Conservation (phyloP, 2,797 vertebrate species). For the Acanthiza pusilla region DNA sequence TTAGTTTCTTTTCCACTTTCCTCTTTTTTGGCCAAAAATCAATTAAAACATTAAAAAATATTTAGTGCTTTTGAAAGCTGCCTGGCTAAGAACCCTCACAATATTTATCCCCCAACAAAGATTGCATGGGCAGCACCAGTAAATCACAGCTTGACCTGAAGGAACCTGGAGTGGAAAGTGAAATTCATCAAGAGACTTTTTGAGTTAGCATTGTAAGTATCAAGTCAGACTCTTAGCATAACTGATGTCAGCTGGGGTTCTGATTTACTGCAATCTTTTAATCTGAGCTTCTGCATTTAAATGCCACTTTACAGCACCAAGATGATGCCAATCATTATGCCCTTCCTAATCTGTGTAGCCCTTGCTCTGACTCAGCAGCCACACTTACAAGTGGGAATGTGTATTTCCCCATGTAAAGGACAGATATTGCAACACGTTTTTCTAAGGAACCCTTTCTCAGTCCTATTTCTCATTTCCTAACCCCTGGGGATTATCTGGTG, state of each 20-base stretch:
- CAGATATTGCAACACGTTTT: neutral
- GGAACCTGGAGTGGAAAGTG: neutral
- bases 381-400: neutral
- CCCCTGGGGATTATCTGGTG: neutral
- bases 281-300: neutral
- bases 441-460: neutral
- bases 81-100: neutral
- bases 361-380: neutral
- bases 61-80: neutral
- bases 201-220: neutral
- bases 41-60: neutral
- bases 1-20: neutral
- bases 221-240: neutral
- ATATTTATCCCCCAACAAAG: constrained; percentile 39
- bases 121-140: neutral
- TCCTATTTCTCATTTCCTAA: neutral
- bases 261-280: neutral
- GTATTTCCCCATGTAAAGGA: neutral
- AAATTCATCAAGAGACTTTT: neutral
- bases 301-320: neutral
- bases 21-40: neutral
- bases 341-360: neutral
- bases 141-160: neutral
- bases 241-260: neutral
- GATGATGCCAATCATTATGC: neutral